These are phyloP conservation scores for Drosophila neocordata DNA, from an alignment of 1,140 invertebrate genomes.

Conservation along the genomic window DNA sequence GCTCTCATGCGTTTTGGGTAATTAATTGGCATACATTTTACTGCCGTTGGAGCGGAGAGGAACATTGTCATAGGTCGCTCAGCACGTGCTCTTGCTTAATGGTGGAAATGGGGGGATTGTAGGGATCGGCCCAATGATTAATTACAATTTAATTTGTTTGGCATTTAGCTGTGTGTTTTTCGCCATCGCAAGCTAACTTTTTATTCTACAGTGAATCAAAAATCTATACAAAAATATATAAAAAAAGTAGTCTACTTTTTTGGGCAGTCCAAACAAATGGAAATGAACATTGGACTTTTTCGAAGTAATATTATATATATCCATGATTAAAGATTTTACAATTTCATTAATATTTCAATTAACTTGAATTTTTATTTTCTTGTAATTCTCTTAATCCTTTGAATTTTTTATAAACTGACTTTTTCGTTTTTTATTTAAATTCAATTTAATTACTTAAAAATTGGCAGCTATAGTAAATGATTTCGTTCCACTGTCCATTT, in stretches of 20 bases:
- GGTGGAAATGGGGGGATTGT: not conserved
- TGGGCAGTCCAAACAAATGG: not conserved
- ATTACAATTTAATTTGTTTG: constrained; percentile 80
- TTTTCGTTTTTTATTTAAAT: too few species aligned
- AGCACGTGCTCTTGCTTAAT: constrained; percentile 51
- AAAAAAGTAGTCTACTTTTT: not conserved
- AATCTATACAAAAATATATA: too few species aligned
- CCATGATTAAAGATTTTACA: too few species aligned
- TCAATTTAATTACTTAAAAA: too few species aligned
- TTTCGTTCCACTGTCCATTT: constrained; percentile 1
- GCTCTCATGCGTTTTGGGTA: constrained; percentile 71
- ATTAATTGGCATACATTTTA: constrained; percentile 74
- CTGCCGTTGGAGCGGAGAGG: constrained; percentile 27
- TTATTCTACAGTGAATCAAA: not conserved
- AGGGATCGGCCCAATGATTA: constrained; percentile 65
- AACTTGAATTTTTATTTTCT: too few species aligned
- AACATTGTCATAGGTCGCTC: constrained; percentile 67
- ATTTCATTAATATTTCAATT: too few species aligned
- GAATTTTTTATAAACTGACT: too few species aligned
- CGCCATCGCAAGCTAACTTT: not conserved
- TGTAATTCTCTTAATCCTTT: too few species aligned
- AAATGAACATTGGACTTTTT: too few species aligned
- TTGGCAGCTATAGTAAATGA: too few species aligned
- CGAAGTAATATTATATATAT: too few species aligned
- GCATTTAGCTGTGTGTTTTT: constrained; percentile 42